Conservation (phyloP, 2,113 vertebrate genomes). For the Pseudorectes ferrugineus region DNA sequence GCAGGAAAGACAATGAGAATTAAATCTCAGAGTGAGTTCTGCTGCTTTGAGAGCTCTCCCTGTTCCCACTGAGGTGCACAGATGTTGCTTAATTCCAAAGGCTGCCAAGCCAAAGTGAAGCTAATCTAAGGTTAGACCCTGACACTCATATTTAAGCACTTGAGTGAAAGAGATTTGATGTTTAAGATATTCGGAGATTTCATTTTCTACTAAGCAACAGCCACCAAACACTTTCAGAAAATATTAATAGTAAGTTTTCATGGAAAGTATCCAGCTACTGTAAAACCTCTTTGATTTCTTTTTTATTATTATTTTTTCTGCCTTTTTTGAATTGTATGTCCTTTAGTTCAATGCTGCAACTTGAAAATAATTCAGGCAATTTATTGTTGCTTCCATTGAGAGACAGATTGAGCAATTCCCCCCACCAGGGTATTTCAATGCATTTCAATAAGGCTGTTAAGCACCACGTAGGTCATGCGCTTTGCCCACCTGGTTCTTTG, state of each 20-base stretch:
- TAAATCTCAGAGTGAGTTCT: background rate
- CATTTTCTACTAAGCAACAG: background rate
- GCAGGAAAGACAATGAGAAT: background rate
- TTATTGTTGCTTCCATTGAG: background rate
- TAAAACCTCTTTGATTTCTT: background rate
- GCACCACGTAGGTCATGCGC: background rate
- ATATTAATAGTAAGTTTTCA: background rate
- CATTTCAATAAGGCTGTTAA: slow-evolving; percentile 7
- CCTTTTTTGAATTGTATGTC: background rate
- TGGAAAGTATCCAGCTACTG: background rate
- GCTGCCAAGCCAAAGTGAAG: background rate
- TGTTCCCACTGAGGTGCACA: background rate
- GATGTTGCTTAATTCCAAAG: background rate
- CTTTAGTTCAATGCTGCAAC: background rate
- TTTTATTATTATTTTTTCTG: background rate
- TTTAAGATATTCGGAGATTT: background rate
- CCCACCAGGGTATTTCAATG: background rate
- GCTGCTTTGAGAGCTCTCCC: background rate
- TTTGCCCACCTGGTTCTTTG: slow-evolving; percentile 19
- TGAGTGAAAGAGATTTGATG: background rate
- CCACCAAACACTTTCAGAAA: background rate
- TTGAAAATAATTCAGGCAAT: background rate
- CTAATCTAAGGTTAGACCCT: background rate
- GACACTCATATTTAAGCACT: background rate
- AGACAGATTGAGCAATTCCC: background rate